phyloP scores from a whole-genome alignment of 2,797 vertebrate genomes.

The Thalassophryne amazonica region DNA sequence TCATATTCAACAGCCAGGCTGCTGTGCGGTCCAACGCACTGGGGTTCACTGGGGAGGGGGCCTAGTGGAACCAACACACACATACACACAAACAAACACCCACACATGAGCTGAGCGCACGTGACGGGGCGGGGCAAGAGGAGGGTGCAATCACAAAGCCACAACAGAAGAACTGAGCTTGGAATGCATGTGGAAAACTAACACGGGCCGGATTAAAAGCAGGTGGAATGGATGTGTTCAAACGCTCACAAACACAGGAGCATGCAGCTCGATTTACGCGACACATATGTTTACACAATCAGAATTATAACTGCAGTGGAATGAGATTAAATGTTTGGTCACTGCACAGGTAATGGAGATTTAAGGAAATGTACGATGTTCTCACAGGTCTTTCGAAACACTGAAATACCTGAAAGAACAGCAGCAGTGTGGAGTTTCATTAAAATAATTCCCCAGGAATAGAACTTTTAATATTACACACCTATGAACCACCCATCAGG shows the following conservation, averaged over 20 bases:
- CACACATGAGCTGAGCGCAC: conserved; percentile 64
- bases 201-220: conserved; percentile 52
- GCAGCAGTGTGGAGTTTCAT: background rate
- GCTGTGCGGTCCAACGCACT: conserved; percentile 99
- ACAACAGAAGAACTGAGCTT: conserved; percentile 65
- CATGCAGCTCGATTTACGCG: conserved; percentile 9
- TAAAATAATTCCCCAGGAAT: background rate
- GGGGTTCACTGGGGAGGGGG: conserved; percentile 98
- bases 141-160: conserved; percentile 58
- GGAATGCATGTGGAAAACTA: conserved; percentile 48
- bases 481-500: no score
- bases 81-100: conserved; percentile 59
- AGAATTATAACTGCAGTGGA: conserved; percentile 4
- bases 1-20: conserved; percentile 99
- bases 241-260: conserved; percentile 22
- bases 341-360: conserved; percentile 2
- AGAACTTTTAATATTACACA: background rate
- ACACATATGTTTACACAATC: background rate
- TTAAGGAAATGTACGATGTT: conserved; percentile 8
- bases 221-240: conserved; percentile 59
- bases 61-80: conserved; percentile 89
- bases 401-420: background rate
- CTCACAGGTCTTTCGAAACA: conserved; percentile 13
- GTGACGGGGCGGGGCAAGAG: conserved; percentile 35
- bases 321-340: conserved; percentile 1